Percentiles rank a stretch among this genome's conserved stretches.
Conservation (phyloP, 2,113 vertebrate species). For the Pimephales promelas region DNA sequence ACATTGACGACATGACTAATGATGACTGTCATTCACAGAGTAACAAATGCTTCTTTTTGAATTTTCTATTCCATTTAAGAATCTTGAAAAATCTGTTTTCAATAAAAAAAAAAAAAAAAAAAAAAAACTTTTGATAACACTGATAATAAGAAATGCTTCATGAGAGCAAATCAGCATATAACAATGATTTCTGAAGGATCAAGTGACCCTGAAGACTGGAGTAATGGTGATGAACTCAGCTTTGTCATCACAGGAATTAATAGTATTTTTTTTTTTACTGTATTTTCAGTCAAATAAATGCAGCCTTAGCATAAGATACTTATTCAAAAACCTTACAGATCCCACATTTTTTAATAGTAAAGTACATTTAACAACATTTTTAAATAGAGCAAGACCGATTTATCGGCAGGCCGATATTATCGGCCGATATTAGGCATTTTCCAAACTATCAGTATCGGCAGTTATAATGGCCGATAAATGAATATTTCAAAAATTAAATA, state of each 20-base stretch:
- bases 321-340: background rate
- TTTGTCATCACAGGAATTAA: background rate
- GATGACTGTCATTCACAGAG: background rate
- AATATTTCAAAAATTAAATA: too few species aligned
- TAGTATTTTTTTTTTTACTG: background rate
- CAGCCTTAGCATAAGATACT: background rate
- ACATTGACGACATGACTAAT: too few species aligned
- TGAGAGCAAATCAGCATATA: background rate
- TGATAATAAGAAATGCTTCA: background rate
- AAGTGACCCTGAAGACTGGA: background rate
- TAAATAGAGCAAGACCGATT: too few species aligned
- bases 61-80: background rate
- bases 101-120: background rate
- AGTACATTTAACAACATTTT: background rate
- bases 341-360: background rate
- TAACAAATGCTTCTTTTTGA: background rate
- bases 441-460: too few species aligned
- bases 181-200: background rate
- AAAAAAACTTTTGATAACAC: background rate
- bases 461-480: too few species aligned
- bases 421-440: too few species aligned
- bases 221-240: background rate
- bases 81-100: background rate
- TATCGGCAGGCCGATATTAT: too few species aligned
- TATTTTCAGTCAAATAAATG: background rate